phyloP scores from a whole-genome alignment of 2,888 invertebrate genomes.

The Trachelus stipa region DNA sequence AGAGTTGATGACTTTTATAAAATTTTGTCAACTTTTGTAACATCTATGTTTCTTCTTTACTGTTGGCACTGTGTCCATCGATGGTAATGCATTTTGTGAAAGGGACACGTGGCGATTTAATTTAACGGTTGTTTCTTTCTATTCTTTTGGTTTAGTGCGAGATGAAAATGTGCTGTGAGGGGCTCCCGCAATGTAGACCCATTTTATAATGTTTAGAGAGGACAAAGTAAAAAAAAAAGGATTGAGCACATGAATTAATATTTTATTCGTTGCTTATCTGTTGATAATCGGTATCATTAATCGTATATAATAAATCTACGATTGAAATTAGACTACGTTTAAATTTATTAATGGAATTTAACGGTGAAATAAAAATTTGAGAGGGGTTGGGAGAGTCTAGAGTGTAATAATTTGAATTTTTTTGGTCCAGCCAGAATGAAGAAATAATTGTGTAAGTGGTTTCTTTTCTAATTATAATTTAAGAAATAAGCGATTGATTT shows the following conservation, averaged over 20 bases:
- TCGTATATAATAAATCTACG: not conserved
- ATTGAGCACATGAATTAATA: not conserved
- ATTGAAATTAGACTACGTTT: not conserved
- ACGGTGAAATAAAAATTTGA: not conserved
- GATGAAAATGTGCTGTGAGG: not conserved
- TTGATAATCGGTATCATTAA: not conserved
- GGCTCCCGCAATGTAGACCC: not conserved
- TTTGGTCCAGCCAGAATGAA: not conserved
- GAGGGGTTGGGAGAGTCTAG: not conserved
- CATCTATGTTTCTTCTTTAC: not conserved
- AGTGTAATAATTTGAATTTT: not conserved
- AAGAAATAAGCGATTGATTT: not conserved
- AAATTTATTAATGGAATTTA: not conserved
- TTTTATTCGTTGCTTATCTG: not conserved
- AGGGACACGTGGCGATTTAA: not conserved
- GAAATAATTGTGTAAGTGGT: not conserved
- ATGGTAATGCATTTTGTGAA: not conserved
- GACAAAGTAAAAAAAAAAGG: not conserved
- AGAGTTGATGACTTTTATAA: not conserved
- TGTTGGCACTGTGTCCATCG: not conserved
- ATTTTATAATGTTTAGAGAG: not conserved
- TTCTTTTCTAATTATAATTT: not conserved
- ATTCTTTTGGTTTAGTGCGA: not conserved
- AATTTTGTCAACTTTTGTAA: not conserved
- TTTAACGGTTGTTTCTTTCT: not conserved